Evolutionary conservation across 2,797 vertebrate species (phyloP).

Genomic region (Liasis olivaceus): DNA sequence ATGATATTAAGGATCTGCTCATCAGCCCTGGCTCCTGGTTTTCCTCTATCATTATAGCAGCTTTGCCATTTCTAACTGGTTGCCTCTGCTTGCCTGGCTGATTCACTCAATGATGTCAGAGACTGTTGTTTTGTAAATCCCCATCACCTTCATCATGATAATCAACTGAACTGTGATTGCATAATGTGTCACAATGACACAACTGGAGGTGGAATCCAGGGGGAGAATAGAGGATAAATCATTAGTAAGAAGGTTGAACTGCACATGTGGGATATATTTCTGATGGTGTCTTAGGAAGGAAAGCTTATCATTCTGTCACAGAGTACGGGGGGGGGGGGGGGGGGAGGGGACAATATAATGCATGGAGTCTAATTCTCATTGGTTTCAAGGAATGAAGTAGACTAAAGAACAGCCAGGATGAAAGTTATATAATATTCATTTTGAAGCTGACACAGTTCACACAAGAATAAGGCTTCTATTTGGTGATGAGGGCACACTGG

Average conservation of each 20-base stretch:
- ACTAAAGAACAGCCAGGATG: background rate
- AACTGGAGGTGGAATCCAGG: background rate
- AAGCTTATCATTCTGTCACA: background rate
- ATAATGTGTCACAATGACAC: constrained; percentile 48
- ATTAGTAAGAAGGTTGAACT: constrained; percentile 6
- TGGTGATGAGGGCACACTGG: background rate
- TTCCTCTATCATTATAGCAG: background rate
- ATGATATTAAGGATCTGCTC: constrained; percentile 22
- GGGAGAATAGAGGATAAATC: constrained; percentile 20
- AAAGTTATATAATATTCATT: background rate
- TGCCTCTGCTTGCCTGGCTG: constrained; percentile 36
- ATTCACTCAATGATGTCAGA: constrained; percentile 41
- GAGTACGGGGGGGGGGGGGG: background rate
- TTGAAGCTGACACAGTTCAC: background rate
- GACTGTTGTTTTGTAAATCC: constrained; percentile 52
- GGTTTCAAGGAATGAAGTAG: background rate
- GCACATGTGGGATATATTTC: background rate
- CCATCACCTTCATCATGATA: constrained; percentile 29
- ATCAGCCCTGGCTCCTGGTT: constrained; percentile 34
- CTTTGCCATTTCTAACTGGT: constrained; percentile 36
- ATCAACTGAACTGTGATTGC: constrained; percentile 59
- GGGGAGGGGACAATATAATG: background rate
- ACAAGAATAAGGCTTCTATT: background rate
- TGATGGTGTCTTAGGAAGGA: constrained; percentile 37
- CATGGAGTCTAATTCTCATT: background rate